phyloP scores from a whole-genome alignment of 1,140 invertebrate species.

The Papilio glaucus region DNA sequence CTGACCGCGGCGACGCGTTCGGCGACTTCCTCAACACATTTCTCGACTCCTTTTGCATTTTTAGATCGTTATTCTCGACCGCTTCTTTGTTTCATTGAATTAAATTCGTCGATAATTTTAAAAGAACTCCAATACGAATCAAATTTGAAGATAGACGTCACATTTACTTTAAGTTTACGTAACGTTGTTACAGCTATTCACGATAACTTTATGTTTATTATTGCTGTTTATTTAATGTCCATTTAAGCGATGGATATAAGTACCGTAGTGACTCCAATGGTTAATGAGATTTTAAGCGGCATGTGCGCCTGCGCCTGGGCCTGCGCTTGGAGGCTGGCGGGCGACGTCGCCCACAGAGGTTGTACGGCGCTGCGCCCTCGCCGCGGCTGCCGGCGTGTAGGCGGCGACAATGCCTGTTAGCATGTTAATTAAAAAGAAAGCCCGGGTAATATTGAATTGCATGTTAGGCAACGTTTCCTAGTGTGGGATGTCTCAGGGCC shows the following conservation, averaged over 20 bases:
- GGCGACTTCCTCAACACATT: slow-evolving; percentile 14
- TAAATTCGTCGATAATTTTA: slow-evolving; percentile 12
- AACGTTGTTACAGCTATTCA: not conserved
- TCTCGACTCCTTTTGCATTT: slow-evolving; percentile 40
- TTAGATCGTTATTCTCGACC: slow-evolving; percentile 18
- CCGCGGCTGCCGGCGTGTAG: slow-evolving; percentile 57
- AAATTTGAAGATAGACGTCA: not conserved
- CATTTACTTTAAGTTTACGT: not conserved
- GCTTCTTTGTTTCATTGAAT: slow-evolving; percentile 46
- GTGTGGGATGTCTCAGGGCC: slow-evolving; percentile 29
- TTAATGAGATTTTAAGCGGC: slow-evolving; percentile 56
- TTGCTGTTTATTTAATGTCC: not conserved
- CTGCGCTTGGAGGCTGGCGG: not conserved
- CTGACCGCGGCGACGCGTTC: not conserved
- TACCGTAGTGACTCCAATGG: slow-evolving; percentile 39
- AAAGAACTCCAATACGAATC: not conserved
- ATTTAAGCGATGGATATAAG: not conserved
- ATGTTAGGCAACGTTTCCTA: slow-evolving; percentile 41
- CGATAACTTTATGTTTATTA: not conserved
- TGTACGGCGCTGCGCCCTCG: slow-evolving; percentile 47
- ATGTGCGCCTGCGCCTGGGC: slow-evolving; percentile 40
- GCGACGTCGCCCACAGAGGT: slow-evolving; percentile 52
- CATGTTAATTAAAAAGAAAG: slow-evolving; percentile 81
- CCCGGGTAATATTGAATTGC: slow-evolving; percentile 64
- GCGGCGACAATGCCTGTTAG: slow-evolving; percentile 75